These are phyloP conservation scores for Nephrotoma guestfalica DNA, from an alignment of 2,888 invertebrate species.

Conservation along the genomic window DNA sequence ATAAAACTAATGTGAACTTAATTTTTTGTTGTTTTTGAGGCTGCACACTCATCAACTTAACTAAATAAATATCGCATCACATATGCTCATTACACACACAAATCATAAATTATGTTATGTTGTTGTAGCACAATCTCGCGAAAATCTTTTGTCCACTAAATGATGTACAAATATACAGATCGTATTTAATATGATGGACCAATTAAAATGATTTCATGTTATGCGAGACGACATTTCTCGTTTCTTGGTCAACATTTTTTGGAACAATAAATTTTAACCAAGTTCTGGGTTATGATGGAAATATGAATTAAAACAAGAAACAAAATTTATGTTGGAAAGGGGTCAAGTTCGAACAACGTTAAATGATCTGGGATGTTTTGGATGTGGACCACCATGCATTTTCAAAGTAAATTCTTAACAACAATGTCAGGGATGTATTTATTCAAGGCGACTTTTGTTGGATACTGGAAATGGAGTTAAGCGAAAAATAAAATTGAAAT, in stretches of 20 bases:
- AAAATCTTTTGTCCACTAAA: not conserved
- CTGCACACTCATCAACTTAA: not conserved
- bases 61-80: not conserved
- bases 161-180: not conserved
- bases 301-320: too few species aligned
- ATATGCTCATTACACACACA: not conserved
- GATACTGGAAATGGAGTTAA: too few species aligned
- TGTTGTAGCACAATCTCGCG: not conserved
- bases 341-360: too few species aligned
- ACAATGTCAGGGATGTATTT: too few species aligned
- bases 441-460: too few species aligned
- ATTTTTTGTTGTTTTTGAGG: not conserved
- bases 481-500: too few species aligned
- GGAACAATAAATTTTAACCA: not conserved
- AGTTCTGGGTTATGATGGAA: not conserved
- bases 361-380: too few species aligned
- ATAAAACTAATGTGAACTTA: not conserved
- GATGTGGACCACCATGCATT: too few species aligned
- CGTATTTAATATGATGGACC: not conserved
- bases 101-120: not conserved
- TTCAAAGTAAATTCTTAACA: too few species aligned
- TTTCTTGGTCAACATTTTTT: not conserved
- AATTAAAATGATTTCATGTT: not conserved
- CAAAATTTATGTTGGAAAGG: too few species aligned
- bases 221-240: not conserved